Percentiles rank a stretch among this genome's conserved stretches.
These are phyloP conservation scores for Phrynocephalus versicolor DNA, from an alignment of 2,113 vertebrate species.

Conservation along the genomic window DNA sequence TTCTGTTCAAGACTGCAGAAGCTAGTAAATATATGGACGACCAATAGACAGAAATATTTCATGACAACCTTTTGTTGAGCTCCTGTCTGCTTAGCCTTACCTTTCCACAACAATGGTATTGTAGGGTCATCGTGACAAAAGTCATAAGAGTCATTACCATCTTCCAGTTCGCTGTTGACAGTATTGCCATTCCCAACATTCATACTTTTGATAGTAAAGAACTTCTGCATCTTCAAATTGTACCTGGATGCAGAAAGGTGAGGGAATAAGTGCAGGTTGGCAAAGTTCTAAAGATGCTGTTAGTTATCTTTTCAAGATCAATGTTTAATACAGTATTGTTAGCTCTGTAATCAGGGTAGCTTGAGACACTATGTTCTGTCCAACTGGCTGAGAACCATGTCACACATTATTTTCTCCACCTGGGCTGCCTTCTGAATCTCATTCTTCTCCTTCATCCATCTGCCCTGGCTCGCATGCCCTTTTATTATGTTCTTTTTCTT, in stretches of 20 bases:
- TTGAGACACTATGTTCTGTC: not conserved
- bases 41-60: not conserved
- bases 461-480: too few relatives aligned
- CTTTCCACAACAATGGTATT: constrained; percentile 84
- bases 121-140: constrained; percentile 87
- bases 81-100: constrained; percentile 99
- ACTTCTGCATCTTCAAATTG: constrained; percentile 87
- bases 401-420: not conserved
- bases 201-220: constrained; percentile 82
- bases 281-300: not conserved
- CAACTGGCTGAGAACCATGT: not conserved
- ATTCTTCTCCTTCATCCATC: too few relatives aligned
- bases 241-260: constrained; percentile 77
- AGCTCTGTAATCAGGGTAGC: not conserved
- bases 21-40: not conserved
- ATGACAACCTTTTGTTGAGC: constrained; percentile 7
- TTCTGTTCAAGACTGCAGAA: not conserved
- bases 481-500: too few relatives aligned
- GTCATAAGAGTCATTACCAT: constrained; percentile 91
- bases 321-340: not conserved
- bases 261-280: constrained; percentile 28
- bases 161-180: constrained; percentile 89
- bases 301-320: not conserved
- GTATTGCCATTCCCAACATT: constrained; percentile 90
- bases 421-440: too few relatives aligned